Conservation (phyloP, 1,140 invertebrate species). For the Conopomorpha cramerella region DNA sequence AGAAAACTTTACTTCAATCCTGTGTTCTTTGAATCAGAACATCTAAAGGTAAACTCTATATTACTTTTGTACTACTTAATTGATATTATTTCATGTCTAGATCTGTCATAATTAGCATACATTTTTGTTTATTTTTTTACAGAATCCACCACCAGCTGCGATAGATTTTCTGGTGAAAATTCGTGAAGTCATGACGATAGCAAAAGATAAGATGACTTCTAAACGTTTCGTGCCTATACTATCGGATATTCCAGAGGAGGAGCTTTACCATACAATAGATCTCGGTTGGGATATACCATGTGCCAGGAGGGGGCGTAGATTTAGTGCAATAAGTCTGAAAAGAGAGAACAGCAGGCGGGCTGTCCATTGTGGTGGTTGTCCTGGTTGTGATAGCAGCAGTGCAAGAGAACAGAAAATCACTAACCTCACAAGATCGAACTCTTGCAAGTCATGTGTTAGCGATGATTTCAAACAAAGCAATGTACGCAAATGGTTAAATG, state of each 20-base stretch:
- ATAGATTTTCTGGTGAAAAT: conserved; percentile 86
- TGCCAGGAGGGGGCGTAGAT: conserved; percentile 37
- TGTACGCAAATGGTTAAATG: conserved; percentile 74
- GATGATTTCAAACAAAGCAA: conserved; percentile 59
- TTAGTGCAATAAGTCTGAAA: conserved; percentile 57
- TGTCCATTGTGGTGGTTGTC: conserved; percentile 66
- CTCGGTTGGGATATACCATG: conserved; percentile 52
- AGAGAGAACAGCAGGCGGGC: conserved; percentile 60
- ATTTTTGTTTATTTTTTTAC: conserved; percentile 23
- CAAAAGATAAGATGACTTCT: conserved; percentile 83
- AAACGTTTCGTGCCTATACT: conserved; percentile 83
- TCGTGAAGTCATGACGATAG: conserved; percentile 83
- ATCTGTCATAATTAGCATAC: neutral
- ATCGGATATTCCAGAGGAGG: conserved; percentile 81
- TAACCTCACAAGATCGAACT: conserved; percentile 46
- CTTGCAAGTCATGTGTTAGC: conserved; percentile 58
- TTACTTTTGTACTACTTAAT: conserved; percentile 3
- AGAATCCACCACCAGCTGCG: conserved; percentile 85
- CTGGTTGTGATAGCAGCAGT: conserved; percentile 62
- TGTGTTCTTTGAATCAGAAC: conserved; percentile 83
- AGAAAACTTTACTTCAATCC: conserved; percentile 87
- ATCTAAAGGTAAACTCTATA: conserved; percentile 69
- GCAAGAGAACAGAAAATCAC: conserved; percentile 26
- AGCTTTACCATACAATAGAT: conserved; percentile 49
- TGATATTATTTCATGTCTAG: conserved; percentile 2